Conservation (phyloP, 2,888 invertebrate genomes). For the Ophioninae sp. region DNA sequence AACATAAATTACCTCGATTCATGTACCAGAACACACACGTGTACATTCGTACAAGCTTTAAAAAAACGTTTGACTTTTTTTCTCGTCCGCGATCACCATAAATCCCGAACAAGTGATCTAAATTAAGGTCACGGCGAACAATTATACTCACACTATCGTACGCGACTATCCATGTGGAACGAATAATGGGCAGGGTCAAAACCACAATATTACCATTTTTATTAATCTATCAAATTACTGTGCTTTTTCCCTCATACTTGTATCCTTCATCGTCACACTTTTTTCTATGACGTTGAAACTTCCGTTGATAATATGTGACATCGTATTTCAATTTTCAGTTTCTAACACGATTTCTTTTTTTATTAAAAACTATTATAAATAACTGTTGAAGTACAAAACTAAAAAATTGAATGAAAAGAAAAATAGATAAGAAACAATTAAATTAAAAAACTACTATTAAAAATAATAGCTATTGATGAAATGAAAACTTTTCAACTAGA, state of each 20-base stretch:
- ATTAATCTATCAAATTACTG: slow-evolving; percentile 28
- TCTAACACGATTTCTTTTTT: too few species aligned
- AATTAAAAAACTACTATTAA: too few species aligned
- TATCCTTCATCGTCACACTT: not conserved
- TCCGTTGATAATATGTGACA: too few species aligned
- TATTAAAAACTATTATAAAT: too few species aligned
- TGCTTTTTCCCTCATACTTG: slow-evolving; percentile 25
- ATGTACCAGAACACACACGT: slow-evolving; percentile 3
- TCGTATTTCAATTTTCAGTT: too few species aligned
- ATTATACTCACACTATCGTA: slow-evolving; percentile 58
- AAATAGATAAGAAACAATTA: too few species aligned
- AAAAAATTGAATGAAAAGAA: too few species aligned
- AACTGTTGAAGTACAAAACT: too few species aligned
- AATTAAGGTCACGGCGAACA: slow-evolving; percentile 65
- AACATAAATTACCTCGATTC: slow-evolving; percentile 45
- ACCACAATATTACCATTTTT: slow-evolving; percentile 27
- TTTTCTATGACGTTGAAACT: too few species aligned
- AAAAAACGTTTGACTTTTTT: slow-evolving; percentile 40
- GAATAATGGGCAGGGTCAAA: slow-evolving; percentile 34
- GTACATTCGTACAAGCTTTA: slow-evolving; percentile 29
- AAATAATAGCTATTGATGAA: too few species aligned
- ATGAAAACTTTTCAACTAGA: too few species aligned
- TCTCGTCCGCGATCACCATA: slow-evolving; percentile 37
- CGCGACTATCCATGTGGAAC: not conserved
- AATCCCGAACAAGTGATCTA: slow-evolving; percentile 66